Evolutionary conservation across 2,888 invertebrate species (phyloP), one percentile per base, ranked within the genome.

Genomic region (Caenorhabditis sulstoni): DNA sequence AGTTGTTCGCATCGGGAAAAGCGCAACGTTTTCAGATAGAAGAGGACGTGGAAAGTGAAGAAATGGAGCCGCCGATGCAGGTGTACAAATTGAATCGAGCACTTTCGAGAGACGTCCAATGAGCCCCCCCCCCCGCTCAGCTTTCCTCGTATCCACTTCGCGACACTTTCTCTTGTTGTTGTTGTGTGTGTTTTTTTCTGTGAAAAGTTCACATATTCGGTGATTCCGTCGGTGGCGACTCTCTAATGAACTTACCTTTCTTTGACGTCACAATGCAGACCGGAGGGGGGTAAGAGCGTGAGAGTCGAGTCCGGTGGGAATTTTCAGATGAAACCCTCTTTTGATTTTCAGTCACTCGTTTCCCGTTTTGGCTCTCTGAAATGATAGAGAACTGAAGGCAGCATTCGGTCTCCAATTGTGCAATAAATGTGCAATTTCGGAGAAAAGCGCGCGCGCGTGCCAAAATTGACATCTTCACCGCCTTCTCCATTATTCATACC

Each of bases 31-130:
- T n/a, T 37, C 37, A 55, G 55, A 29, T 55, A 16, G 55, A 37
- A 37, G 57, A 57, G 12, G 57, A 57, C 14, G 14, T 14, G 41
- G 12, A 29, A 29, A 29, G 29, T 29, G 29, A 7, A 29, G 29
- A 29, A 23, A 62, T 41, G 12, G 39, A 55, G 29, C 45, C 47
- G 35, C 77, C 73, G 44, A 74, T 71, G 67, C 66, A 62, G 16
- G 81, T 81, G 53, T 81, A 81, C 73, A 81, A 81, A 64, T 50
- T 81, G 64, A 71, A 78, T 73, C 71, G 78, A 4, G 45, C 52
- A 41, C 50, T 71, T 18, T 78, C 78, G 14, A 61, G 44, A 44
- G 77, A 77, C 39, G 70, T 71, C 16, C 64, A 71, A 57, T 62
- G 47, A 55, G n/a, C 14, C 4, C 29, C 29, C 29, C 3, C 29